These are phyloP conservation scores for Trematomus loennbergii DNA, from an alignment of 2,113 vertebrate species.

Conservation along the genomic window DNA sequence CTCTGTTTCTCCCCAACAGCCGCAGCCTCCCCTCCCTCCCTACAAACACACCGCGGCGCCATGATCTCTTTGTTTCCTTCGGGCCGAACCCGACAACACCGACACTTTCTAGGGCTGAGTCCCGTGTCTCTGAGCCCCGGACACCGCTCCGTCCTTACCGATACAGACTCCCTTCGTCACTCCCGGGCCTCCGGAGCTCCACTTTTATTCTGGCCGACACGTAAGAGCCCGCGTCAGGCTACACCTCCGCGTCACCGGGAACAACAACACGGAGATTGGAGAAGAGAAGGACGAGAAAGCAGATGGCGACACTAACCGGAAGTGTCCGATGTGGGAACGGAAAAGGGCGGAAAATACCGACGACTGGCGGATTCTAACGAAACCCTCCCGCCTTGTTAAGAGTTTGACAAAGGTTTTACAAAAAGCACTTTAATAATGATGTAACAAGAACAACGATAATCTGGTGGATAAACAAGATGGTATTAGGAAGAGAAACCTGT, in stretches of 20 bases:
- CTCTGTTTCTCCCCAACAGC: conserved; percentile 45
- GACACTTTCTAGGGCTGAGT: conserved; percentile 68
- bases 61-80: conserved; percentile 87
- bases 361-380: conserved; percentile 35
- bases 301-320: conserved; percentile 63
- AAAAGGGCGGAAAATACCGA: conserved; percentile 50
- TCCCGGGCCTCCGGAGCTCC: conserved; percentile 94
- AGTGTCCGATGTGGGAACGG: conserved; percentile 60
- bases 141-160: conserved; percentile 93
- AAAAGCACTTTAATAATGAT: conserved; percentile 6
- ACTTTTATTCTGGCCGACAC: conserved; percentile 99
- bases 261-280: conserved; percentile 88
- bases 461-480: background rate
- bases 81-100: conserved; percentile 78
- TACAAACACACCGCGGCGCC: conserved; percentile 83
- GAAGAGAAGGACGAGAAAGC: conserved; percentile 80
- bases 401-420: background rate
- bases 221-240: conserved; percentile 99
- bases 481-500: too few relatives aligned
- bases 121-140: conserved; percentile 84
- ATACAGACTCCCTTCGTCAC: conserved; percentile 95
- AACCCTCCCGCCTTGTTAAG: background rate
- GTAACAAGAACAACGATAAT: background rate
- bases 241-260: conserved; percentile 99
- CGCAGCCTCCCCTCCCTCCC: conserved; percentile 83